phyloP scores from a whole-genome alignment of 37 sponge, comb jelly and placozoan genomes.

The Spongia lamella region DNA sequence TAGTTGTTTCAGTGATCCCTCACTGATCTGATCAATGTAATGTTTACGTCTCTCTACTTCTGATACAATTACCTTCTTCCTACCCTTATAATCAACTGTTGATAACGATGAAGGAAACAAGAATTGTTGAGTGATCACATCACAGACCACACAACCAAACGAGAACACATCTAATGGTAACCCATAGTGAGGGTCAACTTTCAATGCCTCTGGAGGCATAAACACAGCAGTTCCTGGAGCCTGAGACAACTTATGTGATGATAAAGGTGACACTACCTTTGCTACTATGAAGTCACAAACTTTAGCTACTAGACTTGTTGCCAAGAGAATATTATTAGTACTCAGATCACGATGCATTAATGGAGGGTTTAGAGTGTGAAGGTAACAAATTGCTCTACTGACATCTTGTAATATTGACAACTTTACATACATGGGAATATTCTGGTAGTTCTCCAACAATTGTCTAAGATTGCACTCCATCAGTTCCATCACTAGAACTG shows the following conservation, averaged over 20 bases:
- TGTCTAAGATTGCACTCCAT: not conserved
- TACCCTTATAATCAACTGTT: too few species aligned
- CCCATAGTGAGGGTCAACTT: not conserved
- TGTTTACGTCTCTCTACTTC: too few species aligned
- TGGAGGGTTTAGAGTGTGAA: constrained; percentile 19
- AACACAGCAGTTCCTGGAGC: constrained; percentile 2
- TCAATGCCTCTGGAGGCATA: constrained; percentile 7
- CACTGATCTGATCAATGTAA: too few species aligned
- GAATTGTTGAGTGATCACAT: constrained; percentile 3
- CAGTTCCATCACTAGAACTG: constrained; percentile 19
- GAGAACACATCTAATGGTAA: constrained; percentile 25
- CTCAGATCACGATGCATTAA: constrained; percentile 21
- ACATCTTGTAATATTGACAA: not conserved
- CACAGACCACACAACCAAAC: constrained; percentile 9
- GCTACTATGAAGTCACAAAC: constrained; percentile 15
- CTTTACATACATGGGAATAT: not conserved
- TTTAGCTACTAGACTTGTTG: not conserved
- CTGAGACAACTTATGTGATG: not conserved
- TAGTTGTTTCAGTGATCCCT: too few species aligned
- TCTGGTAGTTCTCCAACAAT: not conserved
- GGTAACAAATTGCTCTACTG: constrained; percentile 10
- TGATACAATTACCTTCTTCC: not conserved
- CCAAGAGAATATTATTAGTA: constrained; percentile 9
- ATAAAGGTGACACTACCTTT: not conserved
- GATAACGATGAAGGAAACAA: not conserved